Evolutionary conservation across 1,140 invertebrate species (phyloP).

Genomic region (Drosophila sulfurigaster): DNA sequence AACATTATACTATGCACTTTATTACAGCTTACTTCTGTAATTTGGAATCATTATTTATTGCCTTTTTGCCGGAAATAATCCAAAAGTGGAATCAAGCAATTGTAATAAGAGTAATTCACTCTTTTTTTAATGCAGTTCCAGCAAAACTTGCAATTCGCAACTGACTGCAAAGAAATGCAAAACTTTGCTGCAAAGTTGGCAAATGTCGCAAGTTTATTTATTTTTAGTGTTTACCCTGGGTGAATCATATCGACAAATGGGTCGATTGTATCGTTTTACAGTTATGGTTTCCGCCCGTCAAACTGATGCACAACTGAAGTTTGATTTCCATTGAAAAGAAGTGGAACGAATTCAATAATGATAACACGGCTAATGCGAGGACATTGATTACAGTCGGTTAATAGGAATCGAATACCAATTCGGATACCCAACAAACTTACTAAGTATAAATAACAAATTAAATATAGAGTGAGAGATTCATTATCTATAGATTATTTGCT

Average conservation of each 20-base stretch:
- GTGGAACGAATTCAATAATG: background rate
- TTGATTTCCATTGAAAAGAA: constrained; percentile 6
- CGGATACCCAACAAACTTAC: background rate
- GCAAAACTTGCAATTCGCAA: constrained; percentile 4
- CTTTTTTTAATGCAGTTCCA: background rate
- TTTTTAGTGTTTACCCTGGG: constrained; percentile 1
- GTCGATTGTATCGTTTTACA: constrained; percentile 8
- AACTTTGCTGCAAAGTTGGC: background rate
- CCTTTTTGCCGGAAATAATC: no score
- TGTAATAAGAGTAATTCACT: no score
- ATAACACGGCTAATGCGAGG: constrained; percentile 3
- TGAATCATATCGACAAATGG: constrained; percentile 1
- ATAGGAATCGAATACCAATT: background rate
- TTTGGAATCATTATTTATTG: no score
- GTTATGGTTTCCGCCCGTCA: constrained; percentile 17
- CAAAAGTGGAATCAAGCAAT: background rate
- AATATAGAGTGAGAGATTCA: background rate
- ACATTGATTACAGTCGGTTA: background rate
- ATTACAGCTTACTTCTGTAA: no score
- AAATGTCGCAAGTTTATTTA: constrained; percentile 3
- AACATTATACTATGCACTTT: no score
- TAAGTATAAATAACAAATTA: background rate
- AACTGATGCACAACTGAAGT: constrained; percentile 19
- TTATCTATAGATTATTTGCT: constrained; percentile 1
- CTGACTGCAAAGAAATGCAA: background rate